A percentile compares a stretch with the other conserved stretches of the same genome.
Evolutionary conservation across 2,888 invertebrate species (phyloP).

Genomic region (Lithophane leautieri): DNA sequence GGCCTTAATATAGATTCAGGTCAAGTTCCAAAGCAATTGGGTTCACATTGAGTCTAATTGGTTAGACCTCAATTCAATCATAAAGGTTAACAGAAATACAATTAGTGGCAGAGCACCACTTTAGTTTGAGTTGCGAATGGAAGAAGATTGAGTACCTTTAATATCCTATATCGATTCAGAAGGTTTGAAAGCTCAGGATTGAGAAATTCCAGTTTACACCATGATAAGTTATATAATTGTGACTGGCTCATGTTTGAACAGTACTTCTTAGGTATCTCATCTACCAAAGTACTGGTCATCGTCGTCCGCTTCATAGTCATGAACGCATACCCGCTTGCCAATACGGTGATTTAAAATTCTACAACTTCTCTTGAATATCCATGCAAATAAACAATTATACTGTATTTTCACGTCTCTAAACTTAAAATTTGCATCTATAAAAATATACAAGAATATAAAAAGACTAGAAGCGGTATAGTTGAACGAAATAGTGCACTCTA

Average conservation of each 20-base stretch:
- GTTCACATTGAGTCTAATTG: conserved; percentile 51
- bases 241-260: background rate
- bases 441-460: conserved; percentile 30
- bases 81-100: conserved; percentile 55
- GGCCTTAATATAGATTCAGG: conserved; percentile 48
- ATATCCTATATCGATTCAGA: conserved; percentile 8
- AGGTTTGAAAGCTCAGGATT: background rate
- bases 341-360: background rate
- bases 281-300: too few relatives aligned
- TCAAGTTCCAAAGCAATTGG: conserved; percentile 53
- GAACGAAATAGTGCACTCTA: conserved; percentile 44
- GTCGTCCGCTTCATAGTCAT: too few relatives aligned
- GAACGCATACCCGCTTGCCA: background rate
- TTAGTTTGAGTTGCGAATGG: conserved; percentile 20
- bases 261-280: too few relatives aligned
- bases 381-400: conserved; percentile 17
- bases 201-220: background rate
- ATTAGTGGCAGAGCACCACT: conserved; percentile 42
- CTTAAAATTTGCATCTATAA: conserved; percentile 32
- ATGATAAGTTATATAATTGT: background rate
- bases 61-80: conserved; percentile 58
- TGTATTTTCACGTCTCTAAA: conserved; percentile 18
- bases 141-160: conserved; percentile 1
- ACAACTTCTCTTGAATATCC: background rate
- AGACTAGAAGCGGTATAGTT: conserved; percentile 38